Base-by-base conservation (phyloP, 2,888 invertebrate species). In the Tuberolachnus salignus region DNA sequence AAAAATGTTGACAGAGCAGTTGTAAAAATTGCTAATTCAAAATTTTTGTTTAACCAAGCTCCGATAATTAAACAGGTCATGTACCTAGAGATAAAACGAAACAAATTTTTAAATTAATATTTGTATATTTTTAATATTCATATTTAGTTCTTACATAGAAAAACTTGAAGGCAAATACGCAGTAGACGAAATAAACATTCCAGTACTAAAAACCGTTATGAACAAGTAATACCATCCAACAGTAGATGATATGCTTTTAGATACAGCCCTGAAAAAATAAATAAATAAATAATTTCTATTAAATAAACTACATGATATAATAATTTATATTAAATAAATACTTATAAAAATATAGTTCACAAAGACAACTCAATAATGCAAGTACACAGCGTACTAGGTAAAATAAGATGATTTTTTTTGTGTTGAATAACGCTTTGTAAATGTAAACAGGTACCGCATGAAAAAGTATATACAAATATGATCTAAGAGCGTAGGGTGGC, bases 161-260 rank as follows among this genome's bases (percentile, higher is more conserved):
- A 98, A 98, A n/a, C 94, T 92, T 6, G 96, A 95, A 0, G 99
- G 99, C 81, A 99, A 86, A 87, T 95, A 92, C 1, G 98, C 95
- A 1, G 95, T 90, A 82, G 91, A 89, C 1, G 94, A 90, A 42
- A 94, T 92, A 86, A 94, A 98, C 92, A 94, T 92, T 69, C 98
- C 99, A 0, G 95, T 91, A 75, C 95, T 92, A 81, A 96, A 91
- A 21, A 97, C 85, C 63, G 92, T 89, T 84, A 95, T 91, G 23
- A 90, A 89, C 57, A 95, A 87, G 87, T 93, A 92, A 69, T 96
- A 87, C 34, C 96, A 90, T 0, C 94, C 96, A 80, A 95, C 92
- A 84, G 95, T 93, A 64, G 94, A 91, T 19, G 96, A 95, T 86
- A 95, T 95, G 86, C 94, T 94, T 83, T 91, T 90, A 85, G 94